These are phyloP conservation scores for Morelia viridis DNA, from an alignment of 2,797 vertebrate species.

Conservation along the genomic window DNA sequence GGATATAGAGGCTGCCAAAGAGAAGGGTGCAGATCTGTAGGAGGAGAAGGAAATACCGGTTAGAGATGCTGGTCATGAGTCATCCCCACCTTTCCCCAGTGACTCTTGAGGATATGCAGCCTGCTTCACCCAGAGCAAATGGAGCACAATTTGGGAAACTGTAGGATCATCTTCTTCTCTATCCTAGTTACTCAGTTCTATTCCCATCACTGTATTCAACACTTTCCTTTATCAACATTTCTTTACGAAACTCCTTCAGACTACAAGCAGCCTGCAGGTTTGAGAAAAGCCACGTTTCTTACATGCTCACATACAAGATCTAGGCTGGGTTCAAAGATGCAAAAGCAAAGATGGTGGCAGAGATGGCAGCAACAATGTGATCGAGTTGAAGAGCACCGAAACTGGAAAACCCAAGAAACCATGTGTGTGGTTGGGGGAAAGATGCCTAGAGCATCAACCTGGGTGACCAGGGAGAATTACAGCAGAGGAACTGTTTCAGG, in stretches of 20 bases:
- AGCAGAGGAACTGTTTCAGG: background rate
- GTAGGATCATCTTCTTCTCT: background rate
- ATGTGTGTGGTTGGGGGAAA: background rate
- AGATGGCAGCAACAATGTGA: background rate
- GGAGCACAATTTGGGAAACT: background rate
- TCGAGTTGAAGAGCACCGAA: background rate
- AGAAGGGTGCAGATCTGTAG: constrained; percentile 91
- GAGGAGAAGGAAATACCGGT: constrained; percentile 31
- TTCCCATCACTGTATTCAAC: background rate
- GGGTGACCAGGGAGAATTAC: background rate
- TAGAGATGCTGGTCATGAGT: background rate
- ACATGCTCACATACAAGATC: background rate
- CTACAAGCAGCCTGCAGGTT: background rate
- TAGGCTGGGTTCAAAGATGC: background rate
- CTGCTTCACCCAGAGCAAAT: background rate
- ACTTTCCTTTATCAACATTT: background rate
- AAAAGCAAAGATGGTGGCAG: background rate
- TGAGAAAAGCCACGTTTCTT: background rate
- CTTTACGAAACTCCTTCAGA: background rate
- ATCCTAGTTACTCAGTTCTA: background rate
- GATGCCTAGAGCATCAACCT: background rate
- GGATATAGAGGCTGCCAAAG: constrained; percentile 89
- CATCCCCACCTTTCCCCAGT: background rate
- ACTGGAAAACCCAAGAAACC: background rate
- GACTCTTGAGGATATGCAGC: too few species aligned